Evolutionary conservation across 1,140 invertebrate species (phyloP), one percentile per base, ranked within the genome.

Genomic region (Drosophila saltans): DNA sequence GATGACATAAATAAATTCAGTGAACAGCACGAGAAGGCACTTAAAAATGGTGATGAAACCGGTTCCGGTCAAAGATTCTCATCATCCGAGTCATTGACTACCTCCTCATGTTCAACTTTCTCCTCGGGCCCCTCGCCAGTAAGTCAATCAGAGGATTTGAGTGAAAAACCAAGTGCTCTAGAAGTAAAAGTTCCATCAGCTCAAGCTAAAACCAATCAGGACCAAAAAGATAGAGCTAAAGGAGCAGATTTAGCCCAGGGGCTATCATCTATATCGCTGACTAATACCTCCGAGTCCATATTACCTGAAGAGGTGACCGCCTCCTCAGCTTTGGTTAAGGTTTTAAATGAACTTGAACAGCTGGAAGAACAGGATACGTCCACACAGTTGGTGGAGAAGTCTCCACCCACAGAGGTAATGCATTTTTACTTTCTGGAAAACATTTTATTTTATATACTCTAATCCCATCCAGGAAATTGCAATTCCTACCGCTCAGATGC

Each of bases 81-180:
- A 3, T 85, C 83, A 7, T 69, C 89, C 3, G 91, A 91, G 55
- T 92, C 91, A 4, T 66, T 92, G 48, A 92, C 91, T 0, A 92
- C 91, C 0, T 92, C 91, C 0, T 92, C 91, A 10, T 90, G 90
- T 10, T 92, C 91, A 7, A 92, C 91, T 6, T 92, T 92, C 61
- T 91, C 91, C 0, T 92, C 91, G 66, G 91, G 90, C 6, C 91
- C 91, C 1, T 92, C 91, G 41, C 90, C 91, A 0, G 88, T 76
- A 0, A 84, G 75, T 33, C 82, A 80, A 33, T 84, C 86, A 0
- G 90, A 91, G 36, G 88, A 91, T 6, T 41, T 72, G 9, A 62
- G 58, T 33, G 61, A 71, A 5, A 66, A 63, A n/a, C 65, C 63
- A 2, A 80, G 78, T 40, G 72, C 60, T 0, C 11, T 59, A 21